Evolutionary conservation across 2,113 vertebrate species (phyloP).

Genomic region (Periophthalmodon schlosseri): DNA sequence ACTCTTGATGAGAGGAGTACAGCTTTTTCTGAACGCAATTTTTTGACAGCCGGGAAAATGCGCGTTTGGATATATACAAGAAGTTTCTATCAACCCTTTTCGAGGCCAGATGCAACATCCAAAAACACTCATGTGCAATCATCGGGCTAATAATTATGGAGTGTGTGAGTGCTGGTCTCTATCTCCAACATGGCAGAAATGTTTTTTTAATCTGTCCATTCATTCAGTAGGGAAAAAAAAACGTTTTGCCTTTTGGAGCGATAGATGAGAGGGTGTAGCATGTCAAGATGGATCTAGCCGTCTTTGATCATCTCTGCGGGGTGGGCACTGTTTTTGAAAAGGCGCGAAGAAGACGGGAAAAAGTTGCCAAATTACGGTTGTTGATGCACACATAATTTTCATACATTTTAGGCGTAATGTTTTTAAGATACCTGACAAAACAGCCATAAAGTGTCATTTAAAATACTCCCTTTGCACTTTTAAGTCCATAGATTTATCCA

Average conservation of each 20-base stretch:
- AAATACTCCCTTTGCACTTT: constrained; percentile 17
- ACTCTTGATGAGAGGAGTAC: constrained; percentile 68
- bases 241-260: constrained; percentile 50
- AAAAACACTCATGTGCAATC: constrained; percentile 73
- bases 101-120: constrained; percentile 64
- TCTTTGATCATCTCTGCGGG: constrained; percentile 63
- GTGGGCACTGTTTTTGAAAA: constrained; percentile 42
- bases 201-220: constrained; percentile 70
- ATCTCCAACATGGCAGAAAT: constrained; percentile 60
- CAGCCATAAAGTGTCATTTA: constrained; percentile 21
- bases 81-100: constrained; percentile 57
- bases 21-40: constrained; percentile 67
- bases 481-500: constrained; percentile 26
- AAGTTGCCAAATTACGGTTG: constrained; percentile 49
- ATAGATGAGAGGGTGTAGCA: constrained; percentile 64
- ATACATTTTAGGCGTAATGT: constrained; percentile 47
- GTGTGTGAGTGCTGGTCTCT: constrained; percentile 65
- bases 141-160: constrained; percentile 71
- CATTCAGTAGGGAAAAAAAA: constrained; percentile 10
- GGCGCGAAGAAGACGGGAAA: constrained; percentile 15
- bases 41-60: constrained; percentile 68
- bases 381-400: constrained; percentile 53
- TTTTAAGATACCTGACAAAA: constrained; percentile 48
- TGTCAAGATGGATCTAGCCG: constrained; percentile 55
- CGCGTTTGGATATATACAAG: constrained; percentile 63